Evolutionary conservation across 2,797 vertebrate species (phyloP).

Genomic region (Labeo calbasu): DNA sequence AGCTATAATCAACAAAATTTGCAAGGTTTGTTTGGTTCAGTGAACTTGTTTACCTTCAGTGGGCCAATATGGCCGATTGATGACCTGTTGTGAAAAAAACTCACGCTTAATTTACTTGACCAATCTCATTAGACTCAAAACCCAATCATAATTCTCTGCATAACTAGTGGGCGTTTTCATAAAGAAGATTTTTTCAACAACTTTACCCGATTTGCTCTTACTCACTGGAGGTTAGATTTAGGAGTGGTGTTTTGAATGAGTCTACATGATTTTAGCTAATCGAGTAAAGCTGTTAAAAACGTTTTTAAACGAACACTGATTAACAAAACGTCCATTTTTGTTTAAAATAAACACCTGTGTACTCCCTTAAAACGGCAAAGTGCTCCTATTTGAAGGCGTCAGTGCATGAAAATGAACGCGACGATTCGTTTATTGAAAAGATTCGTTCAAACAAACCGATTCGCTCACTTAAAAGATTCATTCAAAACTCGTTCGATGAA

Average conservation of each 20-base stretch:
- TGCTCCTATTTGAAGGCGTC: not conserved
- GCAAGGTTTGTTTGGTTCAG: too few relatives aligned
- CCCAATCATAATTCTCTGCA: too few relatives aligned
- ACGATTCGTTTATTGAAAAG: not conserved
- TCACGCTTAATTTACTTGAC: too few relatives aligned
- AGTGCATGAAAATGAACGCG: not conserved
- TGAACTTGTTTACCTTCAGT: too few relatives aligned
- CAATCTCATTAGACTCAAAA: not conserved
- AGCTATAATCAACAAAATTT: too few relatives aligned
- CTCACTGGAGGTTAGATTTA: not conserved
- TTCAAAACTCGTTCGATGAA: not conserved
- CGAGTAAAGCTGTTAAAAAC: not conserved
- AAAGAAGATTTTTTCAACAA: not conserved
- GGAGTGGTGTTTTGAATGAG: not conserved
- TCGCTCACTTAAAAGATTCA: not conserved
- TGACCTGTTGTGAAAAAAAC: too few relatives aligned
- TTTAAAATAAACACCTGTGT: not conserved
- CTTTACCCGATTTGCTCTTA: not conserved
- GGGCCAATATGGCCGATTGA: too few relatives aligned
- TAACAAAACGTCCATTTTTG: not conserved
- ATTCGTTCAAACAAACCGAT: constrained; percentile 12
- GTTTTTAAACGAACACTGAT: not conserved
- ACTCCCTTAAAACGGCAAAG: not conserved
- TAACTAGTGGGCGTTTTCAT: too few relatives aligned
- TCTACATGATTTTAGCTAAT: not conserved